Evolutionary conservation across 2,888 invertebrate genomes (phyloP), one percentile per base, ranked within the genome.

Genomic region (Zhuqinia jingwanae): DNA sequence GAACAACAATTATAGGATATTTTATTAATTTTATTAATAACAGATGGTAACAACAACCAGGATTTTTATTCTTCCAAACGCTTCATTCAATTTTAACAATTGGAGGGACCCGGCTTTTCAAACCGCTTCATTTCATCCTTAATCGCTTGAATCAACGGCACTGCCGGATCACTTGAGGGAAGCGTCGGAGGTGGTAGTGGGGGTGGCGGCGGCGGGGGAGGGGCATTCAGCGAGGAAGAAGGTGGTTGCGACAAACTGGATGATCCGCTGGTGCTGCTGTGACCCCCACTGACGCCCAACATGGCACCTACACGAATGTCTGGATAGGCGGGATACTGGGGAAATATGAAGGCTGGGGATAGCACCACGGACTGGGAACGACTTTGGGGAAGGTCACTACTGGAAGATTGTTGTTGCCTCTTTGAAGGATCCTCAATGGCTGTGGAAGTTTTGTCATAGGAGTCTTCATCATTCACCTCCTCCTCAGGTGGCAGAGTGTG

Each of bases 81-180:
- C n/a, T n/a, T n/a, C n/a, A n/a, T n/a, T n/a, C n/a, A n/a, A n/a
- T n/a, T n/a, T n/a, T n/a, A n/a, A n/a, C n/a, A n/a, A n/a, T n/a
- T n/a, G n/a, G n/a, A n/a, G n/a, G 2, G 5, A 6, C 5, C 47
- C 11, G 22, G 56, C 82, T 89, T 90, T 60, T 90, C 91, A 81
- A 91, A 91, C 70, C 90, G 63, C 73, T 92, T 92, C 79, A 93
- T 91, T 90, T 97, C 97, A 88, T 94, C 95, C 92, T 96, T 96
- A 91, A 97, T 97, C 89, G 97, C 96, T 63, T 95, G 95, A 91
- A 97, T 97, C 30, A 97, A 94, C 0, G 97, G 96, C 15, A 96
- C 94, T 0, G 97, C 96, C 0, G 97, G 96, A 92, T 96, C 95
- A 75, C 75, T 73, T 13, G 85, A 60, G 5, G 79, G 85, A 1